Conservation (phyloP, 2,113 vertebrate species). For the Rana temporaria region DNA sequence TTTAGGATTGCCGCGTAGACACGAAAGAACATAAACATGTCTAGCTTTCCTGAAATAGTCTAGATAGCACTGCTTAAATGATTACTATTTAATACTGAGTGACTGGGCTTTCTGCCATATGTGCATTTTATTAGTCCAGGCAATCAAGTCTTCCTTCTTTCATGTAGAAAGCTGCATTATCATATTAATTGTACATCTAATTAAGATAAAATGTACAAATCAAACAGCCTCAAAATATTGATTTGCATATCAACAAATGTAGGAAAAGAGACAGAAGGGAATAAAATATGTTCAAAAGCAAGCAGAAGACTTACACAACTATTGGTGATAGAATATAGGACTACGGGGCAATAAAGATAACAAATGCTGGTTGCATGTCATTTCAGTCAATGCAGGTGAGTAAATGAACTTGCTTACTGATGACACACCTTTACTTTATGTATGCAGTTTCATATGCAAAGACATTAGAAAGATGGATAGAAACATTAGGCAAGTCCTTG, state of each 20-base stretch:
- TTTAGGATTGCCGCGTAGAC: not conserved
- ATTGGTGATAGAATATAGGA: not conserved
- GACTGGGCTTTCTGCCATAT: not conserved
- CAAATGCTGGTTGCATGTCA: constrained; percentile 27
- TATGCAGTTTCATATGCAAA: not conserved
- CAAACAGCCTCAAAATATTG: not conserved
- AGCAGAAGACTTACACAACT: not conserved
- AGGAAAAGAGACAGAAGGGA: not conserved
- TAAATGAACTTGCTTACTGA: not conserved
- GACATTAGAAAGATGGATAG: constrained; percentile 7
- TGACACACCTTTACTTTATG: constrained; percentile 26
- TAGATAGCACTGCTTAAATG: not conserved
- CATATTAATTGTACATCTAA: constrained; percentile 17
- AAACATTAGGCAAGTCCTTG: not conserved
- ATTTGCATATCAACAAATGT: not conserved
- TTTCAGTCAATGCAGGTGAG: constrained; percentile 1
- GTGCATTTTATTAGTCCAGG: not conserved
- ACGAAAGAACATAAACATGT: not conserved
- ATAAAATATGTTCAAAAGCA: constrained; percentile 9
- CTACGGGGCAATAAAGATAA: constrained; percentile 20
- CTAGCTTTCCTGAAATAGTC: not conserved
- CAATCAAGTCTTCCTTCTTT: not conserved
- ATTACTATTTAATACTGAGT: constrained; percentile 11
- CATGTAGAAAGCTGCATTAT: not conserved
- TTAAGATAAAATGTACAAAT: constrained; percentile 1